Evolutionary conservation across 2,888 invertebrate species (phyloP).

Genomic region (Fabriciana adippe): DNA sequence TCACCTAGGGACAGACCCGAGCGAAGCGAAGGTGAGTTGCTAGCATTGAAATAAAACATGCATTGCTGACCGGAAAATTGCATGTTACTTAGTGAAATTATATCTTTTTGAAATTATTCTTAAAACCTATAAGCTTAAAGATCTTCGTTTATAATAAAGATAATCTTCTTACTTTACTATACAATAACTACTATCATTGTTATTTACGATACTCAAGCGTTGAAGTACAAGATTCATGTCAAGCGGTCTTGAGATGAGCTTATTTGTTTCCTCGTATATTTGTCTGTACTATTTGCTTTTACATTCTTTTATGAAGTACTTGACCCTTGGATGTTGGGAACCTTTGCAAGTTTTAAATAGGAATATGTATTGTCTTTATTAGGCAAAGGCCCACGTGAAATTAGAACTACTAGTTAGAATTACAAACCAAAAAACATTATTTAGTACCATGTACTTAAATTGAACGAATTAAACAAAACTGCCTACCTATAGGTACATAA

Average conservation of each 20-base stretch:
- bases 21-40: too few species aligned
- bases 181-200: neutral
- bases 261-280: constrained; percentile 53
- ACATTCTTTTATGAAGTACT: constrained; percentile 60
- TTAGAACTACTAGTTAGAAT: neutral
- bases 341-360: constrained; percentile 1
- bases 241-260: constrained; percentile 43
- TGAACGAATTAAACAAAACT: too few species aligned
- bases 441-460: too few species aligned
- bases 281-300: constrained; percentile 65
- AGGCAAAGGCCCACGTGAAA: neutral
- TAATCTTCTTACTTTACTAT: constrained; percentile 3
- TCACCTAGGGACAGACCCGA: too few species aligned
- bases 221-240: constrained; percentile 52
- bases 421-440: neutral
- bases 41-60: too few species aligned
- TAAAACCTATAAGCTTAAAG: neutral
- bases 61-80: too few species aligned
- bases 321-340: constrained; percentile 40
- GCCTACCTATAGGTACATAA: too few species aligned
- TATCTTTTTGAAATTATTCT: neutral
- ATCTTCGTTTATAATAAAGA: neutral
- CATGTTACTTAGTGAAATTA: too few species aligned
- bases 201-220: constrained; percentile 20
- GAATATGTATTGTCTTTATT: neutral